These are phyloP conservation scores for Rhopalosiphum padi DNA, from an alignment of 1,140 invertebrate species.

Conservation along the genomic window DNA sequence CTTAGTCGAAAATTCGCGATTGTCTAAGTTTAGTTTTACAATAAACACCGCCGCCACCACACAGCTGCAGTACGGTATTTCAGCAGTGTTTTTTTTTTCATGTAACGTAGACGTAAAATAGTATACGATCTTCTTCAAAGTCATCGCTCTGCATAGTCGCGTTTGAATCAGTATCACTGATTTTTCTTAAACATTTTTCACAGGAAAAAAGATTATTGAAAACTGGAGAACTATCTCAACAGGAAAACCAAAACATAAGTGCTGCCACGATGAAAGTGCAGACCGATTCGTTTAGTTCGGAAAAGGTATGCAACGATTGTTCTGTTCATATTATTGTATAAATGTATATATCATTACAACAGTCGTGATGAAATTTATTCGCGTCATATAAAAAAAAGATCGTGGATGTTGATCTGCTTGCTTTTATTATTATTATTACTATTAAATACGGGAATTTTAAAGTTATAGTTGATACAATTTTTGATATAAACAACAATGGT, in stretches of 20 bases:
- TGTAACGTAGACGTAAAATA: background rate
- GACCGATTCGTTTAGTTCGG: constrained; percentile 83
- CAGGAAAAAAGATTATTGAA: background rate
- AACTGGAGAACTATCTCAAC: constrained; percentile 65
- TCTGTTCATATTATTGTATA: background rate
- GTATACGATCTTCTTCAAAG: background rate
- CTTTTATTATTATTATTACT: too few species aligned
- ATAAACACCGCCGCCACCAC: background rate
- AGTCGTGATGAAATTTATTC: too few species aligned
- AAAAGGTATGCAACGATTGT: constrained; percentile 68
- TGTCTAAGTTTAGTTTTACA: constrained; percentile 51
- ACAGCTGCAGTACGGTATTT: background rate
- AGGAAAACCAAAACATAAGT: constrained; percentile 80
- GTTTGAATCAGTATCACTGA: background rate
- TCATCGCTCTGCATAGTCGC: too few species aligned
- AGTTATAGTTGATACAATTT: too few species aligned
- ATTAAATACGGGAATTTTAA: too few species aligned
- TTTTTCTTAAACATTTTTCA: background rate
- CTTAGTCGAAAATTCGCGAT: constrained; percentile 51
- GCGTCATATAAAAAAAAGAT: too few species aligned
- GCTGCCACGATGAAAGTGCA: constrained; percentile 81
- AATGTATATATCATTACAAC: too few species aligned
- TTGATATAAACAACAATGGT: too few species aligned
- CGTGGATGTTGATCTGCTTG: too few species aligned
- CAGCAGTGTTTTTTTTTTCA: background rate